These are phyloP conservation scores for Enhydra lutris DNA, from an alignment of 2,113 vertebrate species.

Conservation along the genomic window DNA sequence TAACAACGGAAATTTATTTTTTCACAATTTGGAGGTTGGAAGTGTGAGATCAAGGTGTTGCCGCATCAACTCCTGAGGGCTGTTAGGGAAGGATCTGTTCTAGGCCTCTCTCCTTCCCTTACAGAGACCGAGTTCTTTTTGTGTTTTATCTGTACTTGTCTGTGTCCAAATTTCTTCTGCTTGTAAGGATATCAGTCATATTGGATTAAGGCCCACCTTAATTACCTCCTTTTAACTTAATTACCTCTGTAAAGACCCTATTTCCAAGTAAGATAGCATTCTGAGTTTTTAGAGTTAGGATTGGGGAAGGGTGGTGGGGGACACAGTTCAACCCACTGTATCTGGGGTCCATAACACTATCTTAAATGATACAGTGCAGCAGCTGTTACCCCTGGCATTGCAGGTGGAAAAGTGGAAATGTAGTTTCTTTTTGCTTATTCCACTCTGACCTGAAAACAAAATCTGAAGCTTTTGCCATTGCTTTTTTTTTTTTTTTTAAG, in stretches of 20 bases:
- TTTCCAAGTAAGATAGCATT: not conserved
- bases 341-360: not conserved
- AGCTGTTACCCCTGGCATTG: not conserved
- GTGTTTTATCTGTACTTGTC: not conserved
- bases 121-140: not conserved
- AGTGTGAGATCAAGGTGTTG: not conserved
- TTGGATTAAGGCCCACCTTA: not conserved
- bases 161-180: not conserved
- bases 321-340: not conserved
- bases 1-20: not conserved
- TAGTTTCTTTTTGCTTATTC: not conserved
- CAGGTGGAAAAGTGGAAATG: not conserved
- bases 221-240: not conserved
- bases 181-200: not conserved
- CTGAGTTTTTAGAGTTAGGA: not conserved
- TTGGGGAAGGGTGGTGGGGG: not conserved
- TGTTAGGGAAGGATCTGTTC: not conserved
- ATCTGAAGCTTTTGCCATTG: constrained; percentile 7
- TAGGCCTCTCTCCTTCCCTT: not conserved
- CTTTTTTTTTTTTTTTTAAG: not conserved
- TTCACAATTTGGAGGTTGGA: not conserved
- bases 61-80: not conserved
- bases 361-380: not conserved
- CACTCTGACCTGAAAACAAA: not conserved
- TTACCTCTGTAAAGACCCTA: not conserved